phyloP scores from a whole-genome alignment of 2,113 vertebrate genomes.

The Gymnogyps californianus region DNA sequence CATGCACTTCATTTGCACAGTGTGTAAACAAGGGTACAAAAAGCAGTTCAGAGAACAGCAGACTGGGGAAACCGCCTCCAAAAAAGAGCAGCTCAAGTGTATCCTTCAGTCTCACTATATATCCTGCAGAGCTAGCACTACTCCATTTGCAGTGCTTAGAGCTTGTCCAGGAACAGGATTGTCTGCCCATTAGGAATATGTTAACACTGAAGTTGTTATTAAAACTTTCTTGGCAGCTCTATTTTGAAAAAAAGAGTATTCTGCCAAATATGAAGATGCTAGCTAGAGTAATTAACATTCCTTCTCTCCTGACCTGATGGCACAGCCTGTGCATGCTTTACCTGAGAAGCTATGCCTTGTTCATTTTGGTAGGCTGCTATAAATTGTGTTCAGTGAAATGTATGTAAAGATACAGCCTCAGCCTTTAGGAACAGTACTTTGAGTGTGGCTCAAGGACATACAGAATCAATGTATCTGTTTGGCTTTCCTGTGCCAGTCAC shows the following conservation, averaged over 20 bases:
- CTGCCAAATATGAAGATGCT: not conserved
- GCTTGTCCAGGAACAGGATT: not conserved
- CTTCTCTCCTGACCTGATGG: not conserved
- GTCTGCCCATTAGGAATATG: not conserved
- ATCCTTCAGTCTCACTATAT: not conserved
- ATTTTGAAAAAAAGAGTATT: not conserved
- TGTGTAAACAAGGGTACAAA: not conserved
- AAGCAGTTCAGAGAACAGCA: not conserved
- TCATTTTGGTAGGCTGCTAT: not conserved
- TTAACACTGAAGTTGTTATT: not conserved
- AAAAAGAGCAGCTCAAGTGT: not conserved
- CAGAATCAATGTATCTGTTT: not conserved
- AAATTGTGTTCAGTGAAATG: not conserved
- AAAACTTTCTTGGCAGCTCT: not conserved
- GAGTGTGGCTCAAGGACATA: not conserved
- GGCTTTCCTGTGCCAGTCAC: not conserved
- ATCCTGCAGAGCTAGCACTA: not conserved
- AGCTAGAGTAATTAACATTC: not conserved
- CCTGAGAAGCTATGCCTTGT: not conserved
- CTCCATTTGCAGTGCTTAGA: not conserved
- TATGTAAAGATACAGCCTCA: not conserved
- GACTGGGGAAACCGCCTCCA: not conserved
- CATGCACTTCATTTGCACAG: not conserved
- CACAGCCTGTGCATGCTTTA: not conserved
- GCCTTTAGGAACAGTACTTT: not conserved